Conservation (phyloP, 2,888 invertebrate species). For the Hypsopygia costalis region DNA sequence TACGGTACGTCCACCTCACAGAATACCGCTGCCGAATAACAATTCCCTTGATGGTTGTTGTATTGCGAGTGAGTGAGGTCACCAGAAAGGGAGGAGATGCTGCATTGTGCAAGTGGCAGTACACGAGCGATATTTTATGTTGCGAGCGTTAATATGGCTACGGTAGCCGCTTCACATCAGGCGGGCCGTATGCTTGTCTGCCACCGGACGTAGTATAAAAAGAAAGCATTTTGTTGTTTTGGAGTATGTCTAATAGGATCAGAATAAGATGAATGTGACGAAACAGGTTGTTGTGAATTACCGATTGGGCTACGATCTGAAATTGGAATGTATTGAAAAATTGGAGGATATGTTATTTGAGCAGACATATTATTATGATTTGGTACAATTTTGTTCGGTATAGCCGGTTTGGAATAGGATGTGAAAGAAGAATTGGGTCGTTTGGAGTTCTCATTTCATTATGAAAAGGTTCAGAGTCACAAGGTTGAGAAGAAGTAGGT, state of each 20-base stretch:
- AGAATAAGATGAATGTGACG: slow-evolving; percentile 6
- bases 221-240: slow-evolving; percentile 1
- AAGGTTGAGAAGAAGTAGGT: slow-evolving; percentile 4
- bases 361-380: slow-evolving; percentile 3
- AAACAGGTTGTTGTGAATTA: slow-evolving; percentile 5
- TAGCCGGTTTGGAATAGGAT: slow-evolving; percentile 5
- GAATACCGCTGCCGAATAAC: too few relatives aligned
- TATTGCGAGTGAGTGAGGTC: too few relatives aligned
- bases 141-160: too few relatives aligned
- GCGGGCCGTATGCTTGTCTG: too few relatives aligned
- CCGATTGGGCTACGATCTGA: slow-evolving; percentile 3
- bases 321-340: slow-evolving; percentile 3
- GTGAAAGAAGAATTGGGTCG: slow-evolving; percentile 4
- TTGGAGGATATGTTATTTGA: slow-evolving; percentile 1
- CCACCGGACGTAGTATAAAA: too few relatives aligned
- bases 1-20: too few relatives aligned
- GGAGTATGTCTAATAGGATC: slow-evolving; percentile 3
- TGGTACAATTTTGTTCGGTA: slow-evolving; percentile 1
- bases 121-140: too few relatives aligned
- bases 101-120: too few relatives aligned
- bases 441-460: slow-evolving; percentile 3
- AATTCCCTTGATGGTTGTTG: too few relatives aligned
- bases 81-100: too few relatives aligned
- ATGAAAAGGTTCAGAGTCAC: background rate
- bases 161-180: too few relatives aligned